These are phyloP conservation scores for Perognathus longimembris DNA, from an alignment of 2,113 vertebrate genomes.

Conservation along the genomic window DNA sequence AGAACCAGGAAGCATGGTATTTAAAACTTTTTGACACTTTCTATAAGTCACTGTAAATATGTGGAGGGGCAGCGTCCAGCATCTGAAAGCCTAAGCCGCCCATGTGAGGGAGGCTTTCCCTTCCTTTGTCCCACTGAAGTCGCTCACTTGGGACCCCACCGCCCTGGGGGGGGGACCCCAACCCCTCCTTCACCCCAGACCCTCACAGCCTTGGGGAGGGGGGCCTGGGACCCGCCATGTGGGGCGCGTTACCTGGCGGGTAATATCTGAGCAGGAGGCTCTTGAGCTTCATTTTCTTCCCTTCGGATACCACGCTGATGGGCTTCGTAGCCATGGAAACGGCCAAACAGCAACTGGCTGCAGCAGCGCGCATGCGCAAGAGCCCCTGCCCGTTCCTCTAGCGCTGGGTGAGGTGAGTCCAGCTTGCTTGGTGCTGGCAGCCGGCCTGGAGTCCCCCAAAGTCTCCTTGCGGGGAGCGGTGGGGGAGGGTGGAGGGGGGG, in stretches of 20 bases:
- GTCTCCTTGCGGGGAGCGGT: too few relatives aligned
- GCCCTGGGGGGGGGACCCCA: not conserved
- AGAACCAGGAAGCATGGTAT: not conserved
- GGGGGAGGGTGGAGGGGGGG: too few relatives aligned
- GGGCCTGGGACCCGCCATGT: not conserved
- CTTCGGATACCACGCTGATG: not conserved
- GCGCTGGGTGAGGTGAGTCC: not conserved
- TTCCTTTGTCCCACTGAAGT: too few relatives aligned
- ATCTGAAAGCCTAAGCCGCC: not conserved
- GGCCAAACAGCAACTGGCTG: not conserved
- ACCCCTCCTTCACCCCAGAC: not conserved
- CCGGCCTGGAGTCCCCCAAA: not conserved
- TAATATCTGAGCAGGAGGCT: slow-evolving; percentile 94
- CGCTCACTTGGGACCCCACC: rapidly evolving
- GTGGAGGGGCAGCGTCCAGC: not conserved
- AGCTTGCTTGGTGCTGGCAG: not conserved
- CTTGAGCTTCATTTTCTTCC: slow-evolving; percentile 89
- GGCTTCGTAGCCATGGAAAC: slow-evolving; percentile 85
- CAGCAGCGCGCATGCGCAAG: slow-evolving; percentile 76
- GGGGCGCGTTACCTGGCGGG: slow-evolving; percentile 91
- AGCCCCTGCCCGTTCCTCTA: rapidly evolving
- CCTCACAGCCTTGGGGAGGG: not conserved
- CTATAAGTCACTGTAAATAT: not conserved
- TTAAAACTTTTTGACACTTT: not conserved
- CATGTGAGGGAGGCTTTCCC: not conserved